phyloP scores from a whole-genome alignment of 2,797 vertebrate species.

The Acanthurus lineatus region DNA sequence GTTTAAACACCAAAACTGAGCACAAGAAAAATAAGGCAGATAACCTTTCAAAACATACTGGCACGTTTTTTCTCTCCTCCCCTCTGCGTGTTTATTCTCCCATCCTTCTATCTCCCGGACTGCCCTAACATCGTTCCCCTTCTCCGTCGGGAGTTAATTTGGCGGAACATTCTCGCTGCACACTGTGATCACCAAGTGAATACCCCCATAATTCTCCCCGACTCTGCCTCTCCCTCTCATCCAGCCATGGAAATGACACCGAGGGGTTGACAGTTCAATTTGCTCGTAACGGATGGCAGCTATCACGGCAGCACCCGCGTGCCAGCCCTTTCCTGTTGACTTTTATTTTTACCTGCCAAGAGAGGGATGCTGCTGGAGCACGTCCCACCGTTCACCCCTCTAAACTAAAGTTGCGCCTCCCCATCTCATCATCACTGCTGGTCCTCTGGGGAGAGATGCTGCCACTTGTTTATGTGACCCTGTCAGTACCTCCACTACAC shows the following conservation, averaged over 20 bases:
- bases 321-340: constrained; percentile 80
- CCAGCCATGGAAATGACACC: constrained; percentile 90
- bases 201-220: constrained; percentile 82
- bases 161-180: constrained; percentile 84
- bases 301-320: constrained; percentile 81
- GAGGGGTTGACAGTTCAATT: constrained; percentile 98
- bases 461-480: constrained; percentile 88
- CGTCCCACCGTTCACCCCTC: constrained; percentile 68
- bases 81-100: constrained; percentile 76
- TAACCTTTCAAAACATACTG: constrained; percentile 43
- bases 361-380: constrained; percentile 69
- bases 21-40: constrained; percentile 45
- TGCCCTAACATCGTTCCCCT: constrained; percentile 70
- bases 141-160: constrained; percentile 85
- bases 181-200: constrained; percentile 90
- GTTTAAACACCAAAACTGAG: constrained; percentile 35
- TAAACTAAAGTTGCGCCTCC: constrained; percentile 53
- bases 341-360: constrained; percentile 87
- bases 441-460: constrained; percentile 90
- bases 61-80: constrained; percentile 25
- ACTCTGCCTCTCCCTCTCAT: constrained; percentile 78
- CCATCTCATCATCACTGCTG: constrained; percentile 76
- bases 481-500: constrained; percentile 78
- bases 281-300: constrained; percentile 95
- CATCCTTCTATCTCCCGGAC: constrained; percentile 84